Base-by-base conservation (phyloP, 1,140 invertebrate genomes). In the Drosophila novamexicana region DNA sequence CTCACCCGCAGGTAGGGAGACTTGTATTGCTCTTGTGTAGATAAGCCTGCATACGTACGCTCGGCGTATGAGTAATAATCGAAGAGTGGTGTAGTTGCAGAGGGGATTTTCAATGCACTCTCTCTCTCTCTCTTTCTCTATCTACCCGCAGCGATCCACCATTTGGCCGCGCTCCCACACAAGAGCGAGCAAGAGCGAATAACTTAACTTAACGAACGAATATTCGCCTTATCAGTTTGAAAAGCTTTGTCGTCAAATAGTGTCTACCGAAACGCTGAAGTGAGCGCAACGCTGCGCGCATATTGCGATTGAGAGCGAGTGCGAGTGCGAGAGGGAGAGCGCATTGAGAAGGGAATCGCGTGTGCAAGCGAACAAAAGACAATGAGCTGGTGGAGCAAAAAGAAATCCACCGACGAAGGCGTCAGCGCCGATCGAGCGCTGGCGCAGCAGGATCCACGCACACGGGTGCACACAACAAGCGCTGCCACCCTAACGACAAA, bases 401-500 rank as follows among this genome's bases (percentile, higher is more conserved):
- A 90, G 54, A 89, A 58, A 34, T 47, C 69, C 29, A 89, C 58
- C 34, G 84, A 89, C 53, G 50, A 53, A 7, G 34, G 39, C 63
- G 10, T 37, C 18, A 50, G 44, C 52, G 22, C 61, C 53, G 44
- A 69, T 37, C 68, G 54, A 40, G 76, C 77, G 9, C 47, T 91
- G 36, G 90, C 73, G 18, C 16, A 9, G 5, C 90, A 91, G 69
- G 90, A 91, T 88, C 83, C 90, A 10, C 76, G 90, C 2, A 91
- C 83, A 8, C 70, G 69, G n/a, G 90, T 91, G 4, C 74, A 76
- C 7, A 91, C 90, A 4, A 90, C 83, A 1, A 89, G 78, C 44
- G 90, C 90, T 5, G 65, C 81, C 49, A 85, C 83, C 2, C 69
- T 71, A 49, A 91, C 90, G 6, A 91, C 86, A n/a, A 80, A 90